Evolutionary conservation across 2,113 vertebrate species (phyloP), one percentile per base, ranked within the genome.

Genomic region (Carettochelys insculpta): DNA sequence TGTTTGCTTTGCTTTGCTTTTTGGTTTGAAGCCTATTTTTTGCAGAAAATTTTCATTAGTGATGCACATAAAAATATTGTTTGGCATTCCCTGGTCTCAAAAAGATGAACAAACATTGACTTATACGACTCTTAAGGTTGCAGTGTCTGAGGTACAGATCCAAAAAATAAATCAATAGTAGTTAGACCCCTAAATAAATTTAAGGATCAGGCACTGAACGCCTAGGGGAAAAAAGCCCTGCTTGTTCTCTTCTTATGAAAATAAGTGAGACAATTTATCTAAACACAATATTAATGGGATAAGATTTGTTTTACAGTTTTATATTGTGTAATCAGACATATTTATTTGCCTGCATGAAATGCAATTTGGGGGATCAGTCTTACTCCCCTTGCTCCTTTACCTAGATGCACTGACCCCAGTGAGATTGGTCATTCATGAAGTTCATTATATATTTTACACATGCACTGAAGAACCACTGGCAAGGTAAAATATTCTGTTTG

Each of bases 401-500:
- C 22, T 45, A 47, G 20, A 3, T 78, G 77, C 77, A 29, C 47
- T 77, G 82, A n/a, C 8, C 86, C 87, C 41, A 73, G 80, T 5
- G n/a, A 77, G 38, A 54, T 53, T 61, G 71, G 0, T 80, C 65
- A 88, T 45, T 45, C 16, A 0, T 16, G 86, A 94, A 77, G 77
- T 68, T 81, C 84, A 90, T 88, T 43, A 75, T 17, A 0, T 68
- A 77, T 85, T 90, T 93, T 19, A 88, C 91, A 86, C 3, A 0
- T 90, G 77, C 88, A 80, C 65, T 43, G 58, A 88, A 79, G 65
- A 53, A 86, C 41, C 73, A 16, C 27, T 54, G 34, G 7, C 77
- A n/a, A 0, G 91, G 88, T 82, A 25, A 90, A 95, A 91, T 25
- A 53, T 68, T 90, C 91, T 85, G 75, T 85, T 85, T 94, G 88